Conservation (phyloP, 2,113 vertebrate species). For the Gambusia holbrooki region DNA sequence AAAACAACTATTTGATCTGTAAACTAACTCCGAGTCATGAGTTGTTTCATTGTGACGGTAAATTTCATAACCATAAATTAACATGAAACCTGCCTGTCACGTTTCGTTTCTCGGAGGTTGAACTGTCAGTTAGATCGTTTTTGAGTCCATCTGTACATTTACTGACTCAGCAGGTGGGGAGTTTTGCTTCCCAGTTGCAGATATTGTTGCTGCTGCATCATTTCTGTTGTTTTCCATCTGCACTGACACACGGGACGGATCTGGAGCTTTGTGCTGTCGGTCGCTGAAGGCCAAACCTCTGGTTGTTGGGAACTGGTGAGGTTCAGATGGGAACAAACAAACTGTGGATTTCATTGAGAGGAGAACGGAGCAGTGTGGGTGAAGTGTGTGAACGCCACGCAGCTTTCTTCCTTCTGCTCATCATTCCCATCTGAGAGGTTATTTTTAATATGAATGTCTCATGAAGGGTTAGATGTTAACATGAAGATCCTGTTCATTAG, state of each 20-base stretch:
- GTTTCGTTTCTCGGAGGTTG: neutral
- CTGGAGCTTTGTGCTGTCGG: constrained; percentile 33
- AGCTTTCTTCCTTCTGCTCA: constrained; percentile 44
- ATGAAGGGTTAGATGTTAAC: constrained; percentile 16
- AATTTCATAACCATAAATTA: neutral
- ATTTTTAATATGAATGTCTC: constrained; percentile 27
- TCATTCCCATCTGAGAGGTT: constrained; percentile 50
- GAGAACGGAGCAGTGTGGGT: constrained; percentile 28
- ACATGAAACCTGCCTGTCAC: too few species aligned
- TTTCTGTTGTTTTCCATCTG: constrained; percentile 34
- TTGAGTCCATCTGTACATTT: neutral
- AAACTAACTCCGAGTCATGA: neutral
- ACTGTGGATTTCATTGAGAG: constrained; percentile 48
- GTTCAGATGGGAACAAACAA: constrained; percentile 54
- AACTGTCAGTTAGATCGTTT: neutral
- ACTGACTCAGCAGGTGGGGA: constrained; percentile 5
- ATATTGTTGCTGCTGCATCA: constrained; percentile 21
- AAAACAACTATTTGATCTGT: neutral
- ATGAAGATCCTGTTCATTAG: neutral
- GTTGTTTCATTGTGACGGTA: neutral
- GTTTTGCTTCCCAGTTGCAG: constrained; percentile 19
- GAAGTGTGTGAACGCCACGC: constrained; percentile 23
- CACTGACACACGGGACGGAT: constrained; percentile 40
- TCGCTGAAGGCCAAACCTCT: constrained; percentile 35
- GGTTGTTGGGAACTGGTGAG: constrained; percentile 32